phyloP scores from a whole-genome alignment of 2,113 vertebrate genomes.

The Abramis brama region DNA sequence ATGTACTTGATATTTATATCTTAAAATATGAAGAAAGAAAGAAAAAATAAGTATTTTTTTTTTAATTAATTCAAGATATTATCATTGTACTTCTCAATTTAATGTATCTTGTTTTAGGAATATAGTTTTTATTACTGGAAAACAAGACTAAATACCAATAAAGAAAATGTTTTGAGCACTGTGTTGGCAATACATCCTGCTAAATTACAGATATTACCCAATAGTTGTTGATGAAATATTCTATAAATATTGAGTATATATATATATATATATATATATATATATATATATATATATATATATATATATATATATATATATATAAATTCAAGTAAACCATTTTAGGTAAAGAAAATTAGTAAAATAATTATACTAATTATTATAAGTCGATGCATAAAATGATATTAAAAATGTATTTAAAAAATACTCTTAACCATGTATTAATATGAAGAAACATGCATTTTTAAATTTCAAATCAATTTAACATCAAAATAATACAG shows the following conservation, averaged over 20 bases:
- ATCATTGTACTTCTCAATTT: not conserved
- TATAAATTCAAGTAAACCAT: not conserved
- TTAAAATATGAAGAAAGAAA: not conserved
- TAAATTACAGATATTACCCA: not conserved
- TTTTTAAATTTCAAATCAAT: not conserved
- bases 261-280: no score
- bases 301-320: no score
- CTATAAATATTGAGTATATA: not conserved
- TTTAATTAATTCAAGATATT: not conserved
- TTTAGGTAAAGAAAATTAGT: not conserved
- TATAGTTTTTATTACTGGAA: not conserved
- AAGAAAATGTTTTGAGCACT: not conserved
- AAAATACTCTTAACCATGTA: no score
- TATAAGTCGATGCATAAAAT: not conserved
- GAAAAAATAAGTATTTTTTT: no score
- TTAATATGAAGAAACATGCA: not conserved
- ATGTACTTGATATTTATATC: not conserved
- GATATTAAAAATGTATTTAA: not conserved
- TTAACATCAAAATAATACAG: not conserved
- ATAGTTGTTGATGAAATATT: not conserved
- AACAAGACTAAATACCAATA: not conserved
- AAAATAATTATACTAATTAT: no score
- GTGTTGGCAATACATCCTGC: no score
- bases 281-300: no score
- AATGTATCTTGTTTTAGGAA: not conserved